A percentile compares a stretch with the other conserved stretches of the same genome.
phyloP scores from a whole-genome alignment of 2,113 vertebrate species.

The Corydoras sp. region DNA sequence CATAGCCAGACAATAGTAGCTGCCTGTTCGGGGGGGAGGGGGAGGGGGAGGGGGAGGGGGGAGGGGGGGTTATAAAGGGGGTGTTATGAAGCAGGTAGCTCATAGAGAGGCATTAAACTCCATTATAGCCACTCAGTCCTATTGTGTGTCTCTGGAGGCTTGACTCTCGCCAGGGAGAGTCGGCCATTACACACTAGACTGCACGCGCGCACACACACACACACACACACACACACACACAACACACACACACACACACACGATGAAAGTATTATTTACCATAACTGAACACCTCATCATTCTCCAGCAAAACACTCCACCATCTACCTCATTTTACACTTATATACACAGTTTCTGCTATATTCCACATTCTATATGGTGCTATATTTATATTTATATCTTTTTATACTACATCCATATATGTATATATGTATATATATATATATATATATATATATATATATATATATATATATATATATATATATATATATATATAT shows the following conservation, averaged over 20 bases:
- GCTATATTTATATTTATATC: no score
- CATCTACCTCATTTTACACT: no score
- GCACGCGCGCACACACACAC: slow-evolving; percentile 35
- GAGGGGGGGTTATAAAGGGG: background rate
- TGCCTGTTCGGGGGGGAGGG: slow-evolving; percentile 10
- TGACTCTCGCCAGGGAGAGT: slow-evolving; percentile 27
- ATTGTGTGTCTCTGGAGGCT: slow-evolving; percentile 38
- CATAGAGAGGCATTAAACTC: slow-evolving; percentile 29
- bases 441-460: no score
- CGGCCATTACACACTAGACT: slow-evolving; percentile 48
- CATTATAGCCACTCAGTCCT: slow-evolving; percentile 39
- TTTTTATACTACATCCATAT: no score
- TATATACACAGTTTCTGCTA: no score
- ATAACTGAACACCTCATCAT: no score
- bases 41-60: background rate
- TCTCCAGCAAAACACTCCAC: no score
- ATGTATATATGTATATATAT: no score
- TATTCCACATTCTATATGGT: no score
- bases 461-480: no score
- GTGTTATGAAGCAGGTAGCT: slow-evolving; percentile 33
- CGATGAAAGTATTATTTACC: slow-evolving; percentile 42
- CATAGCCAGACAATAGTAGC: slow-evolving; percentile 30
- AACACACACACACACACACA: slow-evolving; percentile 31
- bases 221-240: slow-evolving; percentile 37
- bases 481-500: no score